Base-by-base conservation (phyloP, 1,140 invertebrate genomes). In the Pachyrhynchus sulphureomaculatus region DNA sequence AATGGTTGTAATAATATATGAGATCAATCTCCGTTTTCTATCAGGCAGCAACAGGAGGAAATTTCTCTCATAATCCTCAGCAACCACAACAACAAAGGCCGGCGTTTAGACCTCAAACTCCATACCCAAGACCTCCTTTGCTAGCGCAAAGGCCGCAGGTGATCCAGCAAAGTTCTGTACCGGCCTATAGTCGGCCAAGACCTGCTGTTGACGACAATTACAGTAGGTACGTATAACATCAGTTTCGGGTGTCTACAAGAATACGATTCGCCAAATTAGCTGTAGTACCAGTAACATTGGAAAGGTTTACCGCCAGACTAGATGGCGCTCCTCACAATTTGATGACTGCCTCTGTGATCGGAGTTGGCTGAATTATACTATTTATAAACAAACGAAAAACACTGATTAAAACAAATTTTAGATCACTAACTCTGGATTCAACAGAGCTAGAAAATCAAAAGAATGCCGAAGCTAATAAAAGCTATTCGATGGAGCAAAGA, bases 361-460 rank as follows among this genome's bases (percentile, higher is more conserved):
- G n/a, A n/a, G n/a, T n/a, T n/a, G n/a, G n/a, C n/a, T n/a, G n/a
- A n/a, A n/a, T n/a, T n/a, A n/a, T n/a, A n/a, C n/a, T n/a, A n/a
- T n/a, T n/a, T n/a, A n/a, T n/a, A n/a, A n/a, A n/a, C n/a, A n/a
- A n/a, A n/a, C n/a, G n/a, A n/a, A n/a, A n/a, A n/a, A n/a, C n/a
- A n/a, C n/a, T n/a, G 17, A 12, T 12, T 39, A 10, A 39, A 44
- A 2, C 23, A n/a, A 37, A 23, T 55, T 54, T 26, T 26, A 70
- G 65, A 62, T 61, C 64, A 49, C 64, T 68, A 71, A 70, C 68
- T 52, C 69, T 72, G 70, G 71, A 71, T 68, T 64, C 66, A 12
- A 20, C 66, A 37, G 67, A 69, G 54, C 37, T 62, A 21, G 58
- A 68, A 10, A 15, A 24, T 47, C 41, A 53, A 24, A 68, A 57